These are phyloP conservation scores for Phodopus roborovskii DNA, from an alignment of 2,113 vertebrate genomes.

Conservation along the genomic window DNA sequence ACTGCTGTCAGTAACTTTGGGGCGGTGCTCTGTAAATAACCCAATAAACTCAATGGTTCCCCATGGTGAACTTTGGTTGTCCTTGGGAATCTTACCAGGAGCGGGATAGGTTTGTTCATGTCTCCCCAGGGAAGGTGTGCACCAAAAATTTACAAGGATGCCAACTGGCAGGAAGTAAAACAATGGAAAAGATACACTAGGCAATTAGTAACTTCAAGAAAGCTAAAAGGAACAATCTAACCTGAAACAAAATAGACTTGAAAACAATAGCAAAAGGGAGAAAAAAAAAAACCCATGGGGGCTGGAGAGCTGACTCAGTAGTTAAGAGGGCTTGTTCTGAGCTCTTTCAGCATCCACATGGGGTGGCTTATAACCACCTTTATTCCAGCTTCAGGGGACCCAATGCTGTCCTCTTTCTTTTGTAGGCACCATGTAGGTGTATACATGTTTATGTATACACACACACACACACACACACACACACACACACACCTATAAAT, in stretches of 20 bases:
- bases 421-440: neutral
- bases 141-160: neutral
- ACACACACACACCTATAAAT: neutral
- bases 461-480: neutral
- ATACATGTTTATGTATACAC: neutral
- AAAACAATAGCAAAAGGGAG: neutral
- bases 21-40: neutral
- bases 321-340: neutral
- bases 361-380: neutral
- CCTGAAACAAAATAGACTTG: neutral
- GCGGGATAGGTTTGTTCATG: neutral
- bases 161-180: constrained; percentile 2
- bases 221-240: neutral
- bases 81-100: neutral
- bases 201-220: neutral
- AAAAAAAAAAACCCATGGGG: neutral
- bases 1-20: neutral
- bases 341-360: neutral
- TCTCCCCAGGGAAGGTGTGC: neutral
- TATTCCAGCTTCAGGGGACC: neutral
- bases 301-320: neutral
- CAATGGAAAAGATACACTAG: neutral
- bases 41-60: neutral
- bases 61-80: neutral
- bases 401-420: neutral